phyloP scores from a whole-genome alignment of 2,113 vertebrate species.

The Heptranchias perlo region DNA sequence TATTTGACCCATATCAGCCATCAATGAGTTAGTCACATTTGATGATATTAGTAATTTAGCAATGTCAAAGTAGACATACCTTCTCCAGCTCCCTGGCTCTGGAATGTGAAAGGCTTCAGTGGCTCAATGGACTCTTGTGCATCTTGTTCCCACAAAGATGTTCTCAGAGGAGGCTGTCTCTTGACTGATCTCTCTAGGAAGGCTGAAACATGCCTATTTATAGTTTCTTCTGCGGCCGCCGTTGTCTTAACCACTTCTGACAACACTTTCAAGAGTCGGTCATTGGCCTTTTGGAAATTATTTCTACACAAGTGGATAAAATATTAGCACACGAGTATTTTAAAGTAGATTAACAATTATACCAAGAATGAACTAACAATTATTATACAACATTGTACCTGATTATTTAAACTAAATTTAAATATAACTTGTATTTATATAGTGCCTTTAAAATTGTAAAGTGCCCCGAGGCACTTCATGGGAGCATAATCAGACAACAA shows the following conservation, averaged over 20 bases:
- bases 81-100: conserved; percentile 53
- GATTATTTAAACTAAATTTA: not conserved
- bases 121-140: conserved; percentile 45
- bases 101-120: conserved; percentile 46
- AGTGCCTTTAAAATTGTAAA: not conserved
- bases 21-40: not conserved
- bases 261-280: conserved; percentile 74
- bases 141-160: conserved; percentile 53
- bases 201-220: conserved; percentile 75
- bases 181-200: conserved; percentile 61
- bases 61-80: conserved; percentile 16
- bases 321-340: conserved; percentile 41
- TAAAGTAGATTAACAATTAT: not conserved
- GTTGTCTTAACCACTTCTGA: conserved; percentile 85
- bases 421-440: not conserved
- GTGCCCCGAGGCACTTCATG: not conserved
- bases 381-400: not conserved
- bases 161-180: conserved; percentile 48
- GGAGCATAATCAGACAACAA: not conserved
- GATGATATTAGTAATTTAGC: not conserved
- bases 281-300: conserved; percentile 67
- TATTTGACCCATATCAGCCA: not conserved
- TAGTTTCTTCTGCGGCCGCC: conserved; percentile 80
- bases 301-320: conserved; percentile 51
- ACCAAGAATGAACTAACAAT: not conserved